Conservation (phyloP, 2,888 invertebrate genomes). For the Odontomyia ornata region DNA sequence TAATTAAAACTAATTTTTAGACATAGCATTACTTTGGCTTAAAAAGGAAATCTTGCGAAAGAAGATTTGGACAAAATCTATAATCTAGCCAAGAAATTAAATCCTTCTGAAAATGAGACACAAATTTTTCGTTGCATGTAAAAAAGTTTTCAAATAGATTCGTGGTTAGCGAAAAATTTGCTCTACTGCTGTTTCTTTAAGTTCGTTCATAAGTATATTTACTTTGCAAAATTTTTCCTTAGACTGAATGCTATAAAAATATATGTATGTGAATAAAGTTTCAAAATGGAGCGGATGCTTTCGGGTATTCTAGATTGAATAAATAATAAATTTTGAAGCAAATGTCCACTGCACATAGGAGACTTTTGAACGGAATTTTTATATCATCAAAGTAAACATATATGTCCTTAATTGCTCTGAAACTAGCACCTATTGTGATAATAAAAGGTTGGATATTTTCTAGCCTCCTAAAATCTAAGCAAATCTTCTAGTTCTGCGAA, state of each 20-base stretch:
- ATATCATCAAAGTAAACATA: neutral
- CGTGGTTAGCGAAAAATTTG: too few relatives aligned
- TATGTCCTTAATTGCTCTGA: neutral
- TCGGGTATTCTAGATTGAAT: conserved; percentile 9
- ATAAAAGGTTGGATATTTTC: neutral
- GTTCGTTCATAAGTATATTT: too few relatives aligned
- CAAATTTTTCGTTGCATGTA: too few relatives aligned
- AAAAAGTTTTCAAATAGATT: too few relatives aligned
- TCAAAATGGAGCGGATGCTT: neutral
- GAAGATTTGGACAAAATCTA: too few relatives aligned
- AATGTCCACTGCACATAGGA: neutral
- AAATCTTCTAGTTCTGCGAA: neutral
- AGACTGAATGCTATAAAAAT: neutral
- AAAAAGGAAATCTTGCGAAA: too few relatives aligned
- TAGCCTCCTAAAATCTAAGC: neutral
- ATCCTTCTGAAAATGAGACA: too few relatives aligned
- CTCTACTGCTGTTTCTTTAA: neutral
- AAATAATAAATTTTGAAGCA: conserved; percentile 1
- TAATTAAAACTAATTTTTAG: too few relatives aligned
- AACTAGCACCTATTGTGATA: neutral
- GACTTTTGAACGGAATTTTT: neutral
- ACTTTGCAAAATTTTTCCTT: too few relatives aligned
- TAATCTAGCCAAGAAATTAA: too few relatives aligned
- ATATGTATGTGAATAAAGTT: neutral
- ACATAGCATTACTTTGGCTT: too few relatives aligned